Evolutionary conservation across 1,140 invertebrate species (phyloP).

Genomic region (Brevipalpus yothersi): DNA sequence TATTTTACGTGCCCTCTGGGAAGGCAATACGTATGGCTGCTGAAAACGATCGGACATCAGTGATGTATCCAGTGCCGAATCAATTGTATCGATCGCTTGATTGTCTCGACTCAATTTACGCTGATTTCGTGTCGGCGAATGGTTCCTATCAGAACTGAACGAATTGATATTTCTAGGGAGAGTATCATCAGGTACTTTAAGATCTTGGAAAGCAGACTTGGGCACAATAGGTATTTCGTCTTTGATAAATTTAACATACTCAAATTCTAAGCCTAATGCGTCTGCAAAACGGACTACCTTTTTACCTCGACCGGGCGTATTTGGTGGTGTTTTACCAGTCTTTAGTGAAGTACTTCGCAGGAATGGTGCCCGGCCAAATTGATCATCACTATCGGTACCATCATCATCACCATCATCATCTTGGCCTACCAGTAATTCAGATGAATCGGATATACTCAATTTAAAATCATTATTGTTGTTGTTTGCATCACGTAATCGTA

Average conservation of each 20-base stretch:
- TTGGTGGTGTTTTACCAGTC: not conserved
- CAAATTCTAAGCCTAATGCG: slow-evolving; percentile 63
- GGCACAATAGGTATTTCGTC: slow-evolving; percentile 69
- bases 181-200: slow-evolving; percentile 10
- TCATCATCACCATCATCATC: too few species aligned
- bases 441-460: too few species aligned
- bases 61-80: not conserved
- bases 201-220: slow-evolving; percentile 38
- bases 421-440: too few species aligned
- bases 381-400: too few species aligned
- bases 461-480: too few species aligned
- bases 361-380: not conserved
- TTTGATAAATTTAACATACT: slow-evolving; percentile 34
- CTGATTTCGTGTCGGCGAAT: not conserved
- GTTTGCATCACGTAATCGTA: too few species aligned
- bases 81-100: too few species aligned
- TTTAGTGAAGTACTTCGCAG: not conserved
- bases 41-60: not conserved
- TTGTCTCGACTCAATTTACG: too few species aligned
- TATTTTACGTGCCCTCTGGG: not conserved
- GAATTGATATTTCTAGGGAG: too few species aligned
- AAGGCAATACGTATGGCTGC: not conserved
- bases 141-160: not conserved
- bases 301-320: slow-evolving; percentile 32
- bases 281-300: slow-evolving; percentile 90